A percentile compares a stretch with the other conserved stretches of the same genome.
Evolutionary conservation across 2,888 invertebrate genomes (phyloP).

Genomic region (Eucriotettix oculatus): DNA sequence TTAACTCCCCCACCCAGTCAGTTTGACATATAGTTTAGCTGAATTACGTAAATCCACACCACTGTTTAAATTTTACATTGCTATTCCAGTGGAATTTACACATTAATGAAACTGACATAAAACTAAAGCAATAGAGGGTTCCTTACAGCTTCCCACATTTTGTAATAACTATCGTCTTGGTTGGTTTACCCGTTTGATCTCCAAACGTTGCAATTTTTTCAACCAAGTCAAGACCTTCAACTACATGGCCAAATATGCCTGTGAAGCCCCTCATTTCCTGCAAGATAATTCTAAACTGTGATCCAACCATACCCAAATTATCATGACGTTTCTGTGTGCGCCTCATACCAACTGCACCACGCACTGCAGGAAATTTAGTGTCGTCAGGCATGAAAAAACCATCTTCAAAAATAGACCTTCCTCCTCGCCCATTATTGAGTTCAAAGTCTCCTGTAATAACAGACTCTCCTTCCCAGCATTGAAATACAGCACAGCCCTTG

Average conservation of each 20-base stretch:
- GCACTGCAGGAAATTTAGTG: slow-evolving; percentile 53
- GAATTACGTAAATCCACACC: no score
- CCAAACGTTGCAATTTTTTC: slow-evolving; percentile 63
- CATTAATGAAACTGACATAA: no score
- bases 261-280: slow-evolving; percentile 72
- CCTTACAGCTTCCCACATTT: slow-evolving; percentile 55
- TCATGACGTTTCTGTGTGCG: slow-evolving; percentile 65
- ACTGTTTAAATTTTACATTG: no score
- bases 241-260: slow-evolving; percentile 64
- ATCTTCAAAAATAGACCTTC: slow-evolving; percentile 58
- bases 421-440: slow-evolving; percentile 63
- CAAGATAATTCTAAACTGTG: slow-evolving; percentile 65
- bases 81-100: no score
- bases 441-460: slow-evolving; percentile 64
- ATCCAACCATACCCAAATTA: slow-evolving; percentile 65
- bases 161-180: slow-evolving; percentile 52
- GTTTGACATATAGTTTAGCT: no score
- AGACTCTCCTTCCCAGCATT: slow-evolving; percentile 69
- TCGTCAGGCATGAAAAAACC: slow-evolving; percentile 68
- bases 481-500: slow-evolving; percentile 64
- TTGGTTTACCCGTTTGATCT: slow-evolving; percentile 62
- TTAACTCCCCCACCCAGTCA: not conserved
- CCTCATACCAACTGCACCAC: slow-evolving; percentile 68
- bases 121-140: not conserved
- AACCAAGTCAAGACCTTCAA: slow-evolving; percentile 61